These are phyloP conservation scores for Alexandromys fortis DNA, from an alignment of 2,113 vertebrate species.

Conservation along the genomic window DNA sequence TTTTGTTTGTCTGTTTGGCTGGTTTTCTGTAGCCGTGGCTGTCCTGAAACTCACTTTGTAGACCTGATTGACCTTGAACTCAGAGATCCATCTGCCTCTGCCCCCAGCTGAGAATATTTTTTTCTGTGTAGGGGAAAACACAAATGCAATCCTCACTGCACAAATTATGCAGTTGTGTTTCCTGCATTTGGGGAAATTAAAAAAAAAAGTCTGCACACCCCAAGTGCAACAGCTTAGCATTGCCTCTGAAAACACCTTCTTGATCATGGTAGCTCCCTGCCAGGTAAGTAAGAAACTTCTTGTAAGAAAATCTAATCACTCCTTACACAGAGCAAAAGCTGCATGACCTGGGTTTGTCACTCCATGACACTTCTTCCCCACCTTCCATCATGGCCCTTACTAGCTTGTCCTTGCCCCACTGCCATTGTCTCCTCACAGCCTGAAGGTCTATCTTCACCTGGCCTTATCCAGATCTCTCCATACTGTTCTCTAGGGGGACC, in stretches of 20 bases:
- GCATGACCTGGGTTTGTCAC: neutral
- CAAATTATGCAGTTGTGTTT: neutral
- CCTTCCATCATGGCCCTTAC: neutral
- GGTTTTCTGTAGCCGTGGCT: neutral
- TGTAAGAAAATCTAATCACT: neutral
- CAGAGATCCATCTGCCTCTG: neutral
- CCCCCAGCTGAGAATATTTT: neutral
- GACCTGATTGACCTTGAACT: neutral
- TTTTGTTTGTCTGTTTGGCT: neutral
- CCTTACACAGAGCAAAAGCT: neutral
- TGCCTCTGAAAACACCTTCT: neutral
- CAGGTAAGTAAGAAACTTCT: too few relatives aligned
- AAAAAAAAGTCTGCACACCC: neutral
- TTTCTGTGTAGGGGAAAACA: neutral
- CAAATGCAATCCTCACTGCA: neutral
- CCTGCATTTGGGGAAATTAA: neutral
- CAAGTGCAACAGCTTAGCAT: neutral
- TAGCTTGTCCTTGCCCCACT: neutral
- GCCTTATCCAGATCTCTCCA: too few relatives aligned
- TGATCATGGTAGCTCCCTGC: neutral
- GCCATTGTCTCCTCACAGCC: neutral
- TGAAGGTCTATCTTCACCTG: neutral
- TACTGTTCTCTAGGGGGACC: too few relatives aligned
- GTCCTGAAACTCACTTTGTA: neutral
- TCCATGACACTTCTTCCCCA: neutral